Conservation (phyloP, 2,888 invertebrate genomes). For the Nephrotoma flavescens region DNA sequence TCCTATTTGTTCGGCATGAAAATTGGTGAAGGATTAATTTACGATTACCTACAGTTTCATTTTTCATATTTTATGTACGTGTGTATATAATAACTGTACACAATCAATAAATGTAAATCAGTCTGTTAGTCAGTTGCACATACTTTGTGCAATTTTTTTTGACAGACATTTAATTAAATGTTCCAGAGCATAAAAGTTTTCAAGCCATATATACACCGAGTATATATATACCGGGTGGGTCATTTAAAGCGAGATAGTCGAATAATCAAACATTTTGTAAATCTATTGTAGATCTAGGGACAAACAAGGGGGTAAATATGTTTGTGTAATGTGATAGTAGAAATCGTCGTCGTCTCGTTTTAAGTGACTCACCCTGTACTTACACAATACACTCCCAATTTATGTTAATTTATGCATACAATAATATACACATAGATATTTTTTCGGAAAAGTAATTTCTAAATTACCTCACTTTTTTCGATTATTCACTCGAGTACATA, state of each 20-base stretch:
- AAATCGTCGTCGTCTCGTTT: too few species aligned
- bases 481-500: neutral
- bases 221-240: too few species aligned
- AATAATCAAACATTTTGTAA: too few species aligned
- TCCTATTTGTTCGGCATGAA: neutral
- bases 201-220: neutral
- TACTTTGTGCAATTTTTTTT: neutral
- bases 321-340: too few species aligned
- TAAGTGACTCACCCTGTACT: neutral
- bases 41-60: neutral
- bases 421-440: neutral
- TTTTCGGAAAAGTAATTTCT: neutral
- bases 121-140: neutral
- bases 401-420: neutral
- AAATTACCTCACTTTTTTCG: neutral
- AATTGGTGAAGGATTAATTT: neutral
- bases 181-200: neutral
- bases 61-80: neutral
- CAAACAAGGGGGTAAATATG: too few species aligned
- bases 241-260: too few species aligned
- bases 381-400: neutral
- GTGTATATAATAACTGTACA: too few species aligned
- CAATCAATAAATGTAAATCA: neutral
- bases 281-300: too few species aligned
- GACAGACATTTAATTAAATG: neutral